Evolutionary conservation across 2,888 invertebrate genomes (phyloP).

Genomic region (Coenonympha arcania): DNA sequence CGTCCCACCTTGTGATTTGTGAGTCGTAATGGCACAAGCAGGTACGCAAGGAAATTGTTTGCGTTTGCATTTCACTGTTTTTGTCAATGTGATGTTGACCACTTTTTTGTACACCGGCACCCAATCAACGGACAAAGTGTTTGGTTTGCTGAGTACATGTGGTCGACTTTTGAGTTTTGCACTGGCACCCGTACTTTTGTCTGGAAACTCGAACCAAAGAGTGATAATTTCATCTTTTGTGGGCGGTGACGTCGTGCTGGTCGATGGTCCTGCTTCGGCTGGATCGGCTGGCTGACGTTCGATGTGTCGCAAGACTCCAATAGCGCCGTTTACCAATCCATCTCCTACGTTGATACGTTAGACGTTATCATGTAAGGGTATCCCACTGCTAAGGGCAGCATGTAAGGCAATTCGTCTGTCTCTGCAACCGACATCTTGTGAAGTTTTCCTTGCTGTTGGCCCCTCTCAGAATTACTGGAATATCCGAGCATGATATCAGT

Average conservation of each 20-base stretch:
- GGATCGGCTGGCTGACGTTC: neutral
- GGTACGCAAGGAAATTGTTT: too few relatives aligned
- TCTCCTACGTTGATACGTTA: neutral
- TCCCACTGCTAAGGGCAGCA: neutral
- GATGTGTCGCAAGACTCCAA: neutral
- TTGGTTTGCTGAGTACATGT: too few relatives aligned
- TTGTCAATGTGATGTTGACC: too few relatives aligned
- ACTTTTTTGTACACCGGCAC: too few relatives aligned
- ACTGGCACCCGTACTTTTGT: too few relatives aligned
- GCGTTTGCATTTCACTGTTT: too few relatives aligned
- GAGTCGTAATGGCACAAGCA: too few relatives aligned
- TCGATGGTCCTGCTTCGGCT: neutral
- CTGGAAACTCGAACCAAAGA: too few relatives aligned
- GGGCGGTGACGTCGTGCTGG: neutral
- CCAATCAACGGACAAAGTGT: too few relatives aligned
- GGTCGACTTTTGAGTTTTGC: too few relatives aligned
- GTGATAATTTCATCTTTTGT: too few relatives aligned
- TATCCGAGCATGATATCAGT: neutral
- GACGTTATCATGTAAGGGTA: slow-evolving; percentile 12
- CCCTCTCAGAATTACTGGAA: neutral
- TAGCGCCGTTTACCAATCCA: neutral
- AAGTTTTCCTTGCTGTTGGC: neutral
- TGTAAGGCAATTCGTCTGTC: neutral
- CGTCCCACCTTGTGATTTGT: too few relatives aligned
- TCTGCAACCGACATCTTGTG: neutral